Conservation (phyloP, 2,113 vertebrate species). For the Oceanodroma tethys region DNA sequence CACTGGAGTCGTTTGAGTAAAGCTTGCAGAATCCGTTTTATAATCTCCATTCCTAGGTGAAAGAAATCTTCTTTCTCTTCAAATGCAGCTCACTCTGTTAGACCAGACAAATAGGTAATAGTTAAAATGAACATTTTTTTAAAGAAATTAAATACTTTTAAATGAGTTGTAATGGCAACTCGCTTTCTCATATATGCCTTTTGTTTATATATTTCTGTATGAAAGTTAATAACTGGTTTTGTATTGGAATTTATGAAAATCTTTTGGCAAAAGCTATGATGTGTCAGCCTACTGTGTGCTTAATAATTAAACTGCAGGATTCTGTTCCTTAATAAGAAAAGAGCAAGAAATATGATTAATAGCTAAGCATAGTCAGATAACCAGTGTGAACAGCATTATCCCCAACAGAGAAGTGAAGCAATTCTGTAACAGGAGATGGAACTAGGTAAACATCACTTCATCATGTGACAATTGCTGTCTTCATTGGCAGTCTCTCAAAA, state of each 20-base stretch:
- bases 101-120: not conserved
- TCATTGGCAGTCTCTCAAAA: not conserved
- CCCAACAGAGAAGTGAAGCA: not conserved
- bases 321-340: not conserved
- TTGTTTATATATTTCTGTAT: not conserved
- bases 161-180: not conserved
- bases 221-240: not conserved
- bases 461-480: not conserved
- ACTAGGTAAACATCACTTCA: not conserved
- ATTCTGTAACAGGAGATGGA: not conserved
- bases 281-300: not conserved
- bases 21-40: not conserved
- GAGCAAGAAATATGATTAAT: not conserved
- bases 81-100: not conserved
- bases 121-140: not conserved
- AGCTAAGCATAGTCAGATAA: not conserved
- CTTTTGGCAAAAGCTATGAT: not conserved
- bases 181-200: not conserved
- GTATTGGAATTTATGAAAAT: not conserved
- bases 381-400: not conserved
- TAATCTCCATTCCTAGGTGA: not conserved
- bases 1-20: not conserved
- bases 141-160: not conserved
- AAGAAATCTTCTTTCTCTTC: not conserved
- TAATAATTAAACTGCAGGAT: not conserved